These are phyloP conservation scores for Climacteris rufus DNA, from an alignment of 2,113 vertebrate genomes.

Conservation along the genomic window DNA sequence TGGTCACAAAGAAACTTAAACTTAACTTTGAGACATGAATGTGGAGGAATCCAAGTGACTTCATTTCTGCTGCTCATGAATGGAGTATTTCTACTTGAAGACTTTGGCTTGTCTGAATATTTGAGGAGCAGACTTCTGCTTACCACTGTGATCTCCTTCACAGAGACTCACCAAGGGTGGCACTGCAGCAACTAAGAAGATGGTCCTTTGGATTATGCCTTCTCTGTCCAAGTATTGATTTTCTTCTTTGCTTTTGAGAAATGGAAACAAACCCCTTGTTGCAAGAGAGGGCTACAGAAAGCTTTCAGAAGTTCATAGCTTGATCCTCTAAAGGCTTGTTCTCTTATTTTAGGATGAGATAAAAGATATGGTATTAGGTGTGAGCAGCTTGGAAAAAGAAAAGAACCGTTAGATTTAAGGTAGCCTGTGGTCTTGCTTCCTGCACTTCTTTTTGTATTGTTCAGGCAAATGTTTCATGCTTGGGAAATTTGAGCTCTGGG, in stretches of 20 bases:
- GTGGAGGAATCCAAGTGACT: background rate
- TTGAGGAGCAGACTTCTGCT: background rate
- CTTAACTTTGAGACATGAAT: background rate
- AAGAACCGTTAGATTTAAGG: background rate
- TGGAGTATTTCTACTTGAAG: background rate
- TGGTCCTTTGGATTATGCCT: background rate
- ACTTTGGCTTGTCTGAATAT: background rate
- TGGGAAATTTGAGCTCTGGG: background rate
- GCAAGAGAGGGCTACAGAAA: background rate
- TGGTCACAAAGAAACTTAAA: constrained; percentile 1
- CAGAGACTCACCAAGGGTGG: background rate
- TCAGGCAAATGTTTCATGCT: background rate
- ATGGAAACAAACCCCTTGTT: background rate
- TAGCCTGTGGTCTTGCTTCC: background rate
- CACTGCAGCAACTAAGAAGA: background rate
- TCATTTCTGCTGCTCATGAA: background rate
- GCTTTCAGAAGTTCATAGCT: background rate
- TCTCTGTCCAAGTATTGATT: background rate
- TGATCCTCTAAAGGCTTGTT: background rate
- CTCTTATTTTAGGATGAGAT: background rate
- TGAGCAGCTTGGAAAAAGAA: background rate
- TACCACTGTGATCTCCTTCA: background rate
- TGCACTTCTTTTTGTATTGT: background rate
- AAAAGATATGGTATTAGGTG: background rate
- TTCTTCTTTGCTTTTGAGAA: background rate